Evolutionary conservation across 2,113 vertebrate species (phyloP), one percentile per base, ranked within the genome.

Genomic region (Brachyistius frenatus): DNA sequence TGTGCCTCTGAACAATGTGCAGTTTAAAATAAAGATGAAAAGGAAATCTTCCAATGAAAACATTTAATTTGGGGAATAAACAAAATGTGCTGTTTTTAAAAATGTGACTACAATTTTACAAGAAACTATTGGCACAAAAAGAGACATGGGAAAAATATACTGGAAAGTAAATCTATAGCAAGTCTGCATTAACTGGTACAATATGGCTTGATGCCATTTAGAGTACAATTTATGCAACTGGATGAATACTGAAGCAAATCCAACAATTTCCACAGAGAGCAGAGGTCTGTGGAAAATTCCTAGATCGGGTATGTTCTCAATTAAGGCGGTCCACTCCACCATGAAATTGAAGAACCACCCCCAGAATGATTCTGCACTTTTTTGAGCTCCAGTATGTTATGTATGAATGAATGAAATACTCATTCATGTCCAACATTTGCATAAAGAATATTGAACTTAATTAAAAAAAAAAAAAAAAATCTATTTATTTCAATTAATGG

Each of bases 361-460:
- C 31, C 67, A 50, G 66, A 49, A 86, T 91, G 86, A 90, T 83
- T 89, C 46, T 0, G 87, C 90, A 88, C 68, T 89, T 87, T 80
- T 41, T n/a, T 35, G 3, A 32, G 37, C 23, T 49, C 73, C 62
- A 52, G 30, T 8, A 23, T 31, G 52, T 66, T 68, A 32, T 8
- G 0, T 47, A 3, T 31, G 23, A 31, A 37, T 73, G 32, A 10
- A 44, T 65, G 23, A 63, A 7, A 58, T 30, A 55, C 49, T 69
- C n/a, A 73, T 63, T 55, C 58, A 54, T 41, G 39, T 41, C 39
- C 7, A 7, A 41, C 39, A 9, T 41, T 41, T 1, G 39, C 7
- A 11, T 35, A 66, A 54, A 61, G 33, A 9, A 37, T 15, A 30
- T 57, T 53, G 1, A 32, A 66, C 5, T 13, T n/a, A 7, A 36